These are phyloP conservation scores for Thymelicus acteon DNA, from an alignment of 2,888 invertebrate species.

Conservation along the genomic window DNA sequence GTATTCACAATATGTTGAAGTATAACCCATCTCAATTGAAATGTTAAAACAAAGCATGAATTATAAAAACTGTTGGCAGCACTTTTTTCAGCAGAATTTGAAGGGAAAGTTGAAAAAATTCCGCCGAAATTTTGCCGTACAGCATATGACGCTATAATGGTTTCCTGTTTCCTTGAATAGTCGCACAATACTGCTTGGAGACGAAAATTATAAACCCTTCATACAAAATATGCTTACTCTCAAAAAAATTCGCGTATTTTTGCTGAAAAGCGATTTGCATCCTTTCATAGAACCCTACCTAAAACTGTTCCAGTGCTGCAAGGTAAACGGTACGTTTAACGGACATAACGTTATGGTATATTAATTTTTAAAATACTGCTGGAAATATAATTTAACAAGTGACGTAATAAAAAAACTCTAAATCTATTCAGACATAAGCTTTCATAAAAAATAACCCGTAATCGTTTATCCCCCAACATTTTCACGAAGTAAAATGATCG, in stretches of 20 bases:
- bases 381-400: too few relatives aligned
- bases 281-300: conserved; percentile 10
- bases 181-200: conserved; percentile 65
- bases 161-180: conserved; percentile 74
- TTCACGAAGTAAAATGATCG: too few relatives aligned
- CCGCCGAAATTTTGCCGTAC: conserved; percentile 68
- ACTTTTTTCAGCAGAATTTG: conserved; percentile 25
- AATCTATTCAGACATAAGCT: too few relatives aligned
- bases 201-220: conserved; percentile 70
- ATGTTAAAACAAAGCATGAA: conserved; percentile 31
- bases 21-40: conserved; percentile 26
- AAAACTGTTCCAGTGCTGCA: background rate
- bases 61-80: conserved; percentile 15
- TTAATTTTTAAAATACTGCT: too few relatives aligned
- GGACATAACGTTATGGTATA: too few relatives aligned
- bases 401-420: too few relatives aligned
- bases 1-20: background rate
- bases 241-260: conserved; percentile 52
- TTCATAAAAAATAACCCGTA: too few relatives aligned
- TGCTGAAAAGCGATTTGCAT: conserved; percentile 45
- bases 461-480: too few relatives aligned
- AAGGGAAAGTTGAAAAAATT: conserved; percentile 41
- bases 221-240: conserved; percentile 44
- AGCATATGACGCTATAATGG: conserved; percentile 76
- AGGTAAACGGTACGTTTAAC: background rate